Conservation (phyloP, 1,140 invertebrate species). For the Aphaenogaster floridana region DNA sequence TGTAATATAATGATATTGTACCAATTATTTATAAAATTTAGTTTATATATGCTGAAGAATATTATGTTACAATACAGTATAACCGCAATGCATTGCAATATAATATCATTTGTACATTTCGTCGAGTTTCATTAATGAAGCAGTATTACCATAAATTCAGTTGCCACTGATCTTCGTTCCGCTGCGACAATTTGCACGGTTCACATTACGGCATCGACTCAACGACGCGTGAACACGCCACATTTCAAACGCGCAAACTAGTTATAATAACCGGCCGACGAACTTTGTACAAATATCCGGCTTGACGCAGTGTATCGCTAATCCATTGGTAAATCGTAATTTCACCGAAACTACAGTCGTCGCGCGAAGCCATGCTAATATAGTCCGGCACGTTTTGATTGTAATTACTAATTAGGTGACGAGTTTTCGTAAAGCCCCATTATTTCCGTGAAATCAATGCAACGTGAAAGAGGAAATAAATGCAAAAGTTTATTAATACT, state of each 20-base stretch:
- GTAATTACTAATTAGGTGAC: neutral
- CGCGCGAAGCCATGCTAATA: slow-evolving; percentile 24
- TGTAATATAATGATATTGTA: neutral
- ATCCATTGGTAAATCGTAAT: slow-evolving; percentile 49
- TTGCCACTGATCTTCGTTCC: slow-evolving; percentile 52
- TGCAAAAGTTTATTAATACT: neutral
- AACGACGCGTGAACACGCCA: slow-evolving; percentile 41
- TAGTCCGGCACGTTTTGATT: neutral
- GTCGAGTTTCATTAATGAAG: slow-evolving; percentile 30
- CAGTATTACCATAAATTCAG: slow-evolving; percentile 22
- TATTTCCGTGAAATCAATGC: neutral
- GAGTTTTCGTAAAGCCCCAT: slow-evolving; percentile 10
- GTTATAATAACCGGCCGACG: slow-evolving; percentile 45
- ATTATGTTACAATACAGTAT: slow-evolving; percentile 3
- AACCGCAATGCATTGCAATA: neutral
- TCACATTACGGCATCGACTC: slow-evolving; percentile 29
- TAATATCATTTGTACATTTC: slow-evolving; percentile 38
- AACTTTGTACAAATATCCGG: slow-evolving; percentile 49
- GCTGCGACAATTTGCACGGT: slow-evolving; percentile 24
- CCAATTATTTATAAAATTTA: slow-evolving; percentile 6
- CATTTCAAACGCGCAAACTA: slow-evolving; percentile 56
- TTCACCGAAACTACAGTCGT: slow-evolving; percentile 7
- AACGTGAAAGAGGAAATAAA: neutral
- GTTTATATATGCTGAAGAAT: neutral
- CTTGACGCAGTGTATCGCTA: slow-evolving; percentile 30